A percentile compares a stretch with the other conserved stretches of the same genome.
phyloP scores from a whole-genome alignment of 2,797 vertebrate genomes.

The Crocidura indochinensis region DNA sequence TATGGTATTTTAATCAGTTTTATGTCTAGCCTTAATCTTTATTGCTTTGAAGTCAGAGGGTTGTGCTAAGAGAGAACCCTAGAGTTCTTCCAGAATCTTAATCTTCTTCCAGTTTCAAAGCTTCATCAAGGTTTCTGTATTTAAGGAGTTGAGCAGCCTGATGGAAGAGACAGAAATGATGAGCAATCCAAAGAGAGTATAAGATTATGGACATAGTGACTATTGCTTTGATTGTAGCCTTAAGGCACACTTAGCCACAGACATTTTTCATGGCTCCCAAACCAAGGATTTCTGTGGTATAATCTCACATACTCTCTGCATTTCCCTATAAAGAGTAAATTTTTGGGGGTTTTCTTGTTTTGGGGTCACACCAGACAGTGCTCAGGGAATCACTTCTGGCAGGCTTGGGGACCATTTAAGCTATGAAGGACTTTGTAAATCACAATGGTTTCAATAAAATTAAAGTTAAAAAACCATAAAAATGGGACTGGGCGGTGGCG shows the following conservation, averaged over 20 bases:
- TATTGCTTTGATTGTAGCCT: slow-evolving; percentile 10
- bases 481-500: too few relatives aligned
- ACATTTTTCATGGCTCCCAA: slow-evolving; percentile 29
- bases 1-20: slow-evolving; percentile 16
- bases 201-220: neutral
- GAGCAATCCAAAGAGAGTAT: slow-evolving; percentile 32
- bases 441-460: too few relatives aligned
- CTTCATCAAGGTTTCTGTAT: slow-evolving; percentile 38
- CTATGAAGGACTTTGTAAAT: too few relatives aligned
- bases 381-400: too few relatives aligned
- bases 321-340: slow-evolving; percentile 51
- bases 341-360: too few relatives aligned
- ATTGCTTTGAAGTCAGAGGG: slow-evolving; percentile 41
- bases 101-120: slow-evolving; percentile 59
- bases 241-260: slow-evolving; percentile 40
- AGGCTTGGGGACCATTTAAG: too few relatives aligned
- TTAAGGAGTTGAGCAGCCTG: neutral
- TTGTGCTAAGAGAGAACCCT: slow-evolving; percentile 14
- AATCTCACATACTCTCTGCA: neutral
- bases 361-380: too few relatives aligned
- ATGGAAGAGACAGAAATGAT: slow-evolving; percentile 10
- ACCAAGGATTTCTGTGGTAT: slow-evolving; percentile 42
- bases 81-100: slow-evolving; percentile 24
- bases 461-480: too few relatives aligned
- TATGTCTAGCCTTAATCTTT: slow-evolving; percentile 44